A percentile compares a stretch with the other conserved stretches of the same genome.
Conservation (phyloP, 2,888 invertebrate species). For the Rhorus exstirpatorius region DNA sequence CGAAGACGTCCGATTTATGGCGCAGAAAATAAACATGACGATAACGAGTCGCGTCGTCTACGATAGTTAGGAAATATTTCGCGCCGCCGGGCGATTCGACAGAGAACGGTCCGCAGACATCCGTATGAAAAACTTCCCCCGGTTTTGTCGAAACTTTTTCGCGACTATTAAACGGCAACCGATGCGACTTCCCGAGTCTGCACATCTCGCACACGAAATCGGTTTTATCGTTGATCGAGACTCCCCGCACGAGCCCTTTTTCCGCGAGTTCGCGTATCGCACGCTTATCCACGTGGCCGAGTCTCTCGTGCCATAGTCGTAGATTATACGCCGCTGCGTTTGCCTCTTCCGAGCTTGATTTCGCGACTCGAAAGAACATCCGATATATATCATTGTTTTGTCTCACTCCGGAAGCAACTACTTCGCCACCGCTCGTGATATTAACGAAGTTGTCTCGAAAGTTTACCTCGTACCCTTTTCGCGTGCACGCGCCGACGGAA, state of each 20-base stretch:
- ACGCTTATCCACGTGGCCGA: slow-evolving; percentile 62
- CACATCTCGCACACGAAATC: slow-evolving; percentile 43
- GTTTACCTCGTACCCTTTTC: slow-evolving; percentile 59
- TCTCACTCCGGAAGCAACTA: slow-evolving; percentile 65
- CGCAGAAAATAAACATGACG: slow-evolving; percentile 71
- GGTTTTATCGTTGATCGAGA: background rate
- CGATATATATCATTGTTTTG: slow-evolving; percentile 72
- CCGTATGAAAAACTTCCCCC: slow-evolving; percentile 58
- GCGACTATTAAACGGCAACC: slow-evolving; percentile 43
- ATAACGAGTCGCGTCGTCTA: slow-evolving; percentile 72
- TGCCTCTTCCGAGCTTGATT: slow-evolving; percentile 26
- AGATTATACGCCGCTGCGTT: slow-evolving; percentile 45
- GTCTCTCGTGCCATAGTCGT: slow-evolving; percentile 62
- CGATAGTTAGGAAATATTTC: slow-evolving; percentile 72
- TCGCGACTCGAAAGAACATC: slow-evolving; percentile 66
- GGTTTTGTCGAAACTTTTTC: slow-evolving; percentile 40
- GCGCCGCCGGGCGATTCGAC: slow-evolving; percentile 70
- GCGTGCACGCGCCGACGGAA: slow-evolving; percentile 73
- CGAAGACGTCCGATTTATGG: slow-evolving; percentile 63
- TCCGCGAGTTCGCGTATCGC: slow-evolving; percentile 21
- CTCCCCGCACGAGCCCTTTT: slow-evolving; percentile 44
- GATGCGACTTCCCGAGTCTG: slow-evolving; percentile 47
- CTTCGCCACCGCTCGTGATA: slow-evolving; percentile 38
- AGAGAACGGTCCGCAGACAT: slow-evolving; percentile 74
- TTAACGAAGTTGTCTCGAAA: slow-evolving; percentile 59